Evolutionary conservation across 2,797 vertebrate species (phyloP).

Genomic region (Sebastiscus albofasciatus): DNA sequence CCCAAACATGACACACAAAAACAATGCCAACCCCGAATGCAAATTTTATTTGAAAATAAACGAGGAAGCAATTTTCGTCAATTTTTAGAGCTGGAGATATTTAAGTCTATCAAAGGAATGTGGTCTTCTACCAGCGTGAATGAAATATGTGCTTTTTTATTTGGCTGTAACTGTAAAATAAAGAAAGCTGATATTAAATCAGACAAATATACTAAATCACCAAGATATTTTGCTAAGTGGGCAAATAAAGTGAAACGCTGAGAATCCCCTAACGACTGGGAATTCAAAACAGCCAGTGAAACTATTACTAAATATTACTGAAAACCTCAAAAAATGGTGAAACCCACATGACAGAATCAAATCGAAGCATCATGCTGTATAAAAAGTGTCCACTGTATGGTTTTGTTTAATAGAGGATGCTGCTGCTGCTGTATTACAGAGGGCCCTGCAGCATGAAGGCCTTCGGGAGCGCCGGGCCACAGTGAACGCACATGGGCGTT

Average conservation of each 20-base stretch:
- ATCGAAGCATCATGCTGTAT: constrained; percentile 32
- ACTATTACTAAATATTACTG: constrained; percentile 17
- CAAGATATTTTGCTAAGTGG: constrained; percentile 13
- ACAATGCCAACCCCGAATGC: constrained; percentile 37
- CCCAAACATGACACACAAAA: constrained; percentile 48
- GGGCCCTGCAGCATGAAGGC: constrained; percentile 31
- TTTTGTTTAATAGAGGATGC: constrained; percentile 21
- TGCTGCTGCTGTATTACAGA: constrained; percentile 12
- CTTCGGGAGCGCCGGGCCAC: constrained; percentile 37
- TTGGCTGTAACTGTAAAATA: constrained; percentile 15
- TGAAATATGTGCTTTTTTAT: constrained; percentile 39
- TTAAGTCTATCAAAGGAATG: constrained; percentile 29
- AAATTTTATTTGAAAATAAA: constrained; percentile 60
- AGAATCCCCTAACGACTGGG: constrained; percentile 4
- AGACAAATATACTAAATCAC: constrained; percentile 14
- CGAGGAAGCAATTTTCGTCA: constrained; percentile 28
- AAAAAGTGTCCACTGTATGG: constrained; percentile 20
- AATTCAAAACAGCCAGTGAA: constrained; percentile 28
- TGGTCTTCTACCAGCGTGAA: constrained; percentile 15
- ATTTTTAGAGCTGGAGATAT: constrained; percentile 27
- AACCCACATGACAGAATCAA: constrained; percentile 24
- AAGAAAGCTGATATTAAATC: constrained; percentile 24
- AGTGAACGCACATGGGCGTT: constrained; percentile 35
- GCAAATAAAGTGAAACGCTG: constrained; percentile 4
- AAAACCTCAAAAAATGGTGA: constrained; percentile 25